Percentiles rank a stretch among this genome's conserved stretches.
Conservation (phyloP, 1,140 invertebrate genomes). For the Coenobita brevimanus region DNA sequence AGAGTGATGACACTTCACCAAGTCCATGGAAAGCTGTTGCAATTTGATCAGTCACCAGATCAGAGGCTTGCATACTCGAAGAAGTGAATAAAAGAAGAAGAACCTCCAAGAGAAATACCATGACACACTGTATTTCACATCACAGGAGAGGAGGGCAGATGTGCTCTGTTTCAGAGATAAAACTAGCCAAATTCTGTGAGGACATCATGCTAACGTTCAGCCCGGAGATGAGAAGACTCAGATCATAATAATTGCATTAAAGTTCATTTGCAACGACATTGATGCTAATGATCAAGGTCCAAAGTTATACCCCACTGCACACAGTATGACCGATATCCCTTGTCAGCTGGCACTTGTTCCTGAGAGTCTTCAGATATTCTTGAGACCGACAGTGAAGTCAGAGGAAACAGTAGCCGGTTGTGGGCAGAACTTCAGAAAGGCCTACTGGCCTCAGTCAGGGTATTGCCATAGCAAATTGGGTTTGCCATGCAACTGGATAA, state of each 20-base stretch:
- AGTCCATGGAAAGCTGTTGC: slow-evolving; percentile 35
- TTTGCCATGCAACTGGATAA: slow-evolving; percentile 39
- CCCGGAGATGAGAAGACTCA: slow-evolving; percentile 35
- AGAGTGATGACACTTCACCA: slow-evolving; percentile 34
- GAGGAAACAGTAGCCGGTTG: slow-evolving; percentile 24
- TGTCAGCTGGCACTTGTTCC: slow-evolving; percentile 45
- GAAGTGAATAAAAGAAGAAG: slow-evolving; percentile 16
- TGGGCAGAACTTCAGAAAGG: slow-evolving; percentile 2
- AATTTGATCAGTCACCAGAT: slow-evolving; percentile 34
- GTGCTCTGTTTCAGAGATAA: slow-evolving; percentile 3
- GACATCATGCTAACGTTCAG: slow-evolving; percentile 13
- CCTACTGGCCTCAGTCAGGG: slow-evolving; percentile 28
- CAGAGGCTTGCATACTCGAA: slow-evolving; percentile 1
- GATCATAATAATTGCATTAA: slow-evolving; percentile 17
- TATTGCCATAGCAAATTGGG: slow-evolving; percentile 10
- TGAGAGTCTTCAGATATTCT: slow-evolving; percentile 36
- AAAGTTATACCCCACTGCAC: slow-evolving; percentile 15
- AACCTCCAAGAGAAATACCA: slow-evolving; percentile 21
- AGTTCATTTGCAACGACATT: slow-evolving; percentile 31
- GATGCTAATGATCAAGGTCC: slow-evolving; percentile 4
- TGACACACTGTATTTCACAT: slow-evolving; percentile 30
- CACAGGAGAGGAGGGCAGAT: slow-evolving; percentile 28
- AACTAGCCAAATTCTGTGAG: slow-evolving; percentile 4
- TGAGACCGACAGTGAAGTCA: slow-evolving; percentile 37
- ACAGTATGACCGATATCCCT: slow-evolving; percentile 24